These are phyloP conservation scores for Atherinomorus stipes DNA, from an alignment of 2,113 vertebrate species.

Conservation along the genomic window DNA sequence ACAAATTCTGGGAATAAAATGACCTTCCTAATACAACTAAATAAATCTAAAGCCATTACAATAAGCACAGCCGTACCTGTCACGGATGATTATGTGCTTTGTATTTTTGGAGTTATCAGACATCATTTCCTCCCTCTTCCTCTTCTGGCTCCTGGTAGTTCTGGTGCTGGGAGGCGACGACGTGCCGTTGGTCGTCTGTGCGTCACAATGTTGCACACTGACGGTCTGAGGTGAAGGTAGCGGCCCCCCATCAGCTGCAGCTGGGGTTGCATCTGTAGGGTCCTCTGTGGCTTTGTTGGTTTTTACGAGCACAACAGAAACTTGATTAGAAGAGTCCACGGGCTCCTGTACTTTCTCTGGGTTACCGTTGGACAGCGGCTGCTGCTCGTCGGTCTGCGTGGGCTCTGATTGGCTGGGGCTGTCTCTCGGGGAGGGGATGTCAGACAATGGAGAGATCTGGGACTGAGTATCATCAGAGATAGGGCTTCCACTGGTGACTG, in stretches of 20 bases:
- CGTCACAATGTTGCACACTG: not conserved
- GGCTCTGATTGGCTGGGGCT: conserved; percentile 75
- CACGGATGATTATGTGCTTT: conserved; percentile 27
- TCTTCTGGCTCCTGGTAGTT: conserved; percentile 60
- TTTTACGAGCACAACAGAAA: not conserved
- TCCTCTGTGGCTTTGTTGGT: conserved; percentile 3
- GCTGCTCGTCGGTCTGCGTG: not conserved
- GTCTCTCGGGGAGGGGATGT: conserved; percentile 58
- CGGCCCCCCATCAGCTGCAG: conserved; percentile 29
- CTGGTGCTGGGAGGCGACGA: conserved; percentile 61
- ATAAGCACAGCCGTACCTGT: conserved; percentile 37
- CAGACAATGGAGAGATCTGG: conserved; percentile 21
- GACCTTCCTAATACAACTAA: not conserved
- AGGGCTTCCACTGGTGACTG: conserved; percentile 45
- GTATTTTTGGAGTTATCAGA: not conserved
- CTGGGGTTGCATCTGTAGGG: fast-evolving
- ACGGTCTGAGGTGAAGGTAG: not conserved
- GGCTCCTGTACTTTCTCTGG: not conserved
- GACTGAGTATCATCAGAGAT: conserved; percentile 38
- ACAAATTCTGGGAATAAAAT: not conserved
- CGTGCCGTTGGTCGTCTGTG: conserved; percentile 69
- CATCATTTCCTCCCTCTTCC: conserved; percentile 62
- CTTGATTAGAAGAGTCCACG: conserved; percentile 55
- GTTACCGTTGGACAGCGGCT: not conserved
- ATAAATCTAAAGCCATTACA: too few relatives aligned